These are phyloP conservation scores for Pongo pygmaeus DNA, from an alignment of 2,113 vertebrate species.

Conservation along the genomic window DNA sequence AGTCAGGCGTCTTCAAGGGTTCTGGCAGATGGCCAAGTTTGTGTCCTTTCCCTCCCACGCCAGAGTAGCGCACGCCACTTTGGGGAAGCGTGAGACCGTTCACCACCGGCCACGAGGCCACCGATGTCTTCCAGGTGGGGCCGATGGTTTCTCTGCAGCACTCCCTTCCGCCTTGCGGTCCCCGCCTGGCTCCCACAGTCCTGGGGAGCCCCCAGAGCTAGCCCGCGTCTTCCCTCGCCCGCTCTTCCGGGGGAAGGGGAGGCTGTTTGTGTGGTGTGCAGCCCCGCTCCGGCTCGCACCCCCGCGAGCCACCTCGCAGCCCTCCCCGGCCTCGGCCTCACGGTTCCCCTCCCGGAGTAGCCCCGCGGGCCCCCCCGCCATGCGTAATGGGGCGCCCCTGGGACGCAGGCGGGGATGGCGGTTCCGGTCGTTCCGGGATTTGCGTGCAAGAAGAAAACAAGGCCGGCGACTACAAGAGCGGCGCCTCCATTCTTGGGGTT, in stretches of 20 bases:
- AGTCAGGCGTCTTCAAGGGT: slow-evolving; percentile 25
- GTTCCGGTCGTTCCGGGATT: slow-evolving; percentile 68
- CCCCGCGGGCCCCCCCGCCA: neutral
- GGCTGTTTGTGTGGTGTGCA: neutral
- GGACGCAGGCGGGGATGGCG: slow-evolving; percentile 59
- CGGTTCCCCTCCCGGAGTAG: neutral
- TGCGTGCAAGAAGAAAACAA: slow-evolving; percentile 66
- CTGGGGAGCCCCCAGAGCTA: neutral
- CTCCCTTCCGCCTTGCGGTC: neutral
- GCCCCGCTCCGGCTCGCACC: neutral
- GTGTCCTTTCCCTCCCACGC: slow-evolving; percentile 57
- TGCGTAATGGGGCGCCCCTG: slow-evolving; percentile 45
- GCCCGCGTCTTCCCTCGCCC: neutral
- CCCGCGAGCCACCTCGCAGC: neutral
- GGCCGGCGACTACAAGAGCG: slow-evolving; percentile 44
- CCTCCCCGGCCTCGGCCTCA: neutral
- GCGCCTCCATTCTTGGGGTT: slow-evolving; percentile 54
- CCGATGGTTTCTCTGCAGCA: neutral
- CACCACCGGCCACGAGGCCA: neutral
- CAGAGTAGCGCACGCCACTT: slow-evolving; percentile 31
- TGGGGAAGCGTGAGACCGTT: neutral
- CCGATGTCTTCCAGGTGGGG: neutral
- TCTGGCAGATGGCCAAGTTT: slow-evolving; percentile 53
- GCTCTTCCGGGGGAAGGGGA: neutral
- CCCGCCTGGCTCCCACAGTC: neutral